Conservation (phyloP, 37 sponge, comb jelly and placozoan genomes). For the Eunapius fragilis region DNA sequence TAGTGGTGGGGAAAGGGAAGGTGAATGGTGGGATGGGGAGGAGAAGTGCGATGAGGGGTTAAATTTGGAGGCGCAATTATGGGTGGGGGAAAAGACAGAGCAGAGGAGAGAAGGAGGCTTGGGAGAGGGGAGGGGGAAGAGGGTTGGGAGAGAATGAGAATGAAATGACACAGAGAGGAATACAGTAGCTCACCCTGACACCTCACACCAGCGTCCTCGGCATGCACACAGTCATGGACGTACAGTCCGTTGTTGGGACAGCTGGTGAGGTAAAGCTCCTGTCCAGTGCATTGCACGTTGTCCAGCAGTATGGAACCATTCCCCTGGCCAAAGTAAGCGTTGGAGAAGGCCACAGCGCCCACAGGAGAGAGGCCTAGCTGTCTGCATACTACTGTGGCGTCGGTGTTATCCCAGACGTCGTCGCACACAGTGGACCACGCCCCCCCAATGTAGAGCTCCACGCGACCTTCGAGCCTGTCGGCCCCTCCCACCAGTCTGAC, state of each 20-base stretch:
- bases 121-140: too few species aligned
- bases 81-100: too few species aligned
- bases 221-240: background rate
- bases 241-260: slow-evolving; percentile 4
- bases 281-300: background rate
- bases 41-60: background rate
- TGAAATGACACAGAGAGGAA: too few species aligned
- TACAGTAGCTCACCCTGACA: background rate
- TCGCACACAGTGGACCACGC: background rate
- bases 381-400: background rate
- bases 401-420: background rate
- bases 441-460: slow-evolving; percentile 19
- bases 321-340: background rate
- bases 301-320: background rate
- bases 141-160: too few species aligned
- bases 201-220: slow-evolving; percentile 4
- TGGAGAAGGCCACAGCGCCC: background rate
- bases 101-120: too few species aligned
- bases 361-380: background rate
- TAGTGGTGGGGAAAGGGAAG: background rate
- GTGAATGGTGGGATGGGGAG: background rate
- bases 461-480: slow-evolving; percentile 22
- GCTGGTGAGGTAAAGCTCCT: background rate
- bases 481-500: slow-evolving; percentile 11
- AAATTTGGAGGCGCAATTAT: too few species aligned